Conservation (phyloP, 2,113 vertebrate species). For the Motacilla alba region DNA sequence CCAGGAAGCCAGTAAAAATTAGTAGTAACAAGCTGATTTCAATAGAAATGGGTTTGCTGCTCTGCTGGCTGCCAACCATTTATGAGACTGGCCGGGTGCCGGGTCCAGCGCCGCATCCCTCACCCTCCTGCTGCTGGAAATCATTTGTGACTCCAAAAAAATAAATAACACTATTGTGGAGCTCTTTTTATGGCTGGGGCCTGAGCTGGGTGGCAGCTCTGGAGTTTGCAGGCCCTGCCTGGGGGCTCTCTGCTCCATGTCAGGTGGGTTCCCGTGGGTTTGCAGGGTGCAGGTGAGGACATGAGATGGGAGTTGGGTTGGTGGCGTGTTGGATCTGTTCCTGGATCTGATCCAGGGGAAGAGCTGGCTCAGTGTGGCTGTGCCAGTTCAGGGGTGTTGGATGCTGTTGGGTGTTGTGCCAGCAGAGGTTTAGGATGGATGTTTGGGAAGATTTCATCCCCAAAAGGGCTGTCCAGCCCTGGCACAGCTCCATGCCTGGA, state of each 20-base stretch:
- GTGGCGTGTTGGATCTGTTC: fast-evolving
- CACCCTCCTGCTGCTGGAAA: conserved; percentile 77
- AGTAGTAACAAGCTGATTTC: conserved; percentile 68
- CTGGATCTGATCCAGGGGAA: fast-evolving
- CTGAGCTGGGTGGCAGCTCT: conserved; percentile 35
- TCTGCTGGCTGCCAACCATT: conserved; percentile 73
- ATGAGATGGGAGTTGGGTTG: fast-evolving
- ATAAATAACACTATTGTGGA: conserved; percentile 65
- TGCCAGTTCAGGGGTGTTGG: fast-evolving
- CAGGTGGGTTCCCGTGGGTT: not conserved
- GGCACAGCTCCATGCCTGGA: not conserved
- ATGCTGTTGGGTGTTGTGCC: not conserved
- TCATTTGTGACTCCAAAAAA: conserved; percentile 73
- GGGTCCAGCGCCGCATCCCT: conserved; percentile 67
- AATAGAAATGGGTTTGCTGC: conserved; percentile 63
- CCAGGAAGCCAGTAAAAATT: conserved; percentile 60
- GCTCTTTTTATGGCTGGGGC: conserved; percentile 56
- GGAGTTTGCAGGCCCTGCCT: not conserved
- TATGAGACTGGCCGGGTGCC: conserved; percentile 73
- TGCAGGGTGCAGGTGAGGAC: not conserved
- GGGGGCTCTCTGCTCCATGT: not conserved
- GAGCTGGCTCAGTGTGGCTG: not conserved
- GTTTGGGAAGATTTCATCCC: not conserved
- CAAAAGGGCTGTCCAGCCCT: not conserved
- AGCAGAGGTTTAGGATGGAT: not conserved